A percentile compares a stretch with the other conserved stretches of the same genome.
Conservation (phyloP, 1,140 invertebrate genomes). For the Dendrolimus punctatus region DNA sequence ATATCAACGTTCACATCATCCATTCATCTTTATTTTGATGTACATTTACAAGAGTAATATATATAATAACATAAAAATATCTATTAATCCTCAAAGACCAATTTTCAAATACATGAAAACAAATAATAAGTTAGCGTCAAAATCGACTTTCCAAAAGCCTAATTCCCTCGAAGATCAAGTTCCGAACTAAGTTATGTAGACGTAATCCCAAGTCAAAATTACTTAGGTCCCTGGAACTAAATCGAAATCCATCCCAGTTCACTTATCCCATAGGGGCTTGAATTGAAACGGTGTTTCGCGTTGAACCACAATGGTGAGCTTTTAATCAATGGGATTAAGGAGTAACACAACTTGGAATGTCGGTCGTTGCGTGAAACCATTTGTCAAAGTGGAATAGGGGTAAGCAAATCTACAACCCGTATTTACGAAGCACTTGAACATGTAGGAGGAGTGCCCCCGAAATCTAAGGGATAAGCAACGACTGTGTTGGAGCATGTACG, state of each 20-base stretch:
- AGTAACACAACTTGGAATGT: slow-evolving; percentile 13
- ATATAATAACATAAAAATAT: no score
- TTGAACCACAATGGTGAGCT: slow-evolving; percentile 8
- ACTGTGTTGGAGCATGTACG: not conserved
- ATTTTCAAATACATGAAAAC: no score
- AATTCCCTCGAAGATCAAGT: no score
- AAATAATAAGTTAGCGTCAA: no score
- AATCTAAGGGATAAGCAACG: slow-evolving; percentile 9
- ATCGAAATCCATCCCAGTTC: not conserved
- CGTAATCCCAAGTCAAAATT: no score
- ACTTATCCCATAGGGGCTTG: not conserved
- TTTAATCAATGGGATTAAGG: slow-evolving; percentile 27
- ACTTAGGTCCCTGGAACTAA: not conserved
- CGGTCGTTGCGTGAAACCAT: slow-evolving; percentile 20
- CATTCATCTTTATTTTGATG: no score
- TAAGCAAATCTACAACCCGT: slow-evolving; percentile 25
- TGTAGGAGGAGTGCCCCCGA: slow-evolving; percentile 14
- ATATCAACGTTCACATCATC: no score
- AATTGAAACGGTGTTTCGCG: slow-evolving; percentile 4
- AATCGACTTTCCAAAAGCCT: no score
- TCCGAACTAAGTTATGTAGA: no score
- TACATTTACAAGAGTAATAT: no score
- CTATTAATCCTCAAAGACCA: no score
- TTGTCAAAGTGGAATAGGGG: slow-evolving; percentile 20
- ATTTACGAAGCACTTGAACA: slow-evolving; percentile 29